Base-by-base conservation (phyloP, 2,797 vertebrate genomes). In the Lepus oiostolus region DNA sequence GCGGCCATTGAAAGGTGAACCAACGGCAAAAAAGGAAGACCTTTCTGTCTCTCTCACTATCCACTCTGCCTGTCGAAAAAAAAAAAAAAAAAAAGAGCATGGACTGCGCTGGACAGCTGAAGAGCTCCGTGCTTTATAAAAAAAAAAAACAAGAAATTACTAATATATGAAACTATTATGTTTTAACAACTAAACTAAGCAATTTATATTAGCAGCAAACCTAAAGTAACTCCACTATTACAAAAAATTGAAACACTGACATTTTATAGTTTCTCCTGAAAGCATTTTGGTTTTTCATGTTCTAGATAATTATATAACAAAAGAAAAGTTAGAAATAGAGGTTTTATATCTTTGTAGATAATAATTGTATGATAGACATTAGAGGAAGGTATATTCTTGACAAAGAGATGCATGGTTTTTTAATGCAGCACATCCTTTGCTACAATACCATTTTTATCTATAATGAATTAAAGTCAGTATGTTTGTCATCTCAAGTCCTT, bases 231-330 rank as follows among this genome's bases (percentile, higher is more conserved):
- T 71, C 4, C 38, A 54, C 68, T 84, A 42, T 76, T 92, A 32
- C 54, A 16, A 58, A 32, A 68, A 79, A 30, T 47, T 76, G 7
- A 88, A 85, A 38, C 52, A 70, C 50, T 75, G 68, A 62, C 90
- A 24, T 60, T 87, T 87, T 80, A 2, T 92, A 92, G 54, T 52
- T 74, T 86, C 54, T 74, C 80, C n/a, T 65, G n/a, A 91, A 82
- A 42, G 5, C 7, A 87, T 30, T 88, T 92, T 85, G 24, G 3
- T 82, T 74, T 58, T 93, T 72, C 16, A 2, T 47, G 5, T 77
- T 54, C 28, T 88, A 14, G 7, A 65, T 91, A 92, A 74, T 58
- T 83, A 0, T 88, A 26, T 47, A 21, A 17, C 47, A 60, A 89
- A 90, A 77, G 47, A 67, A 67, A 72, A 81, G 7, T 74, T 84